Percentiles rank a stretch among this genome's conserved stretches.
Evolutionary conservation across 2,888 invertebrate species (phyloP).

Genomic region (Cistogaster globosa): DNA sequence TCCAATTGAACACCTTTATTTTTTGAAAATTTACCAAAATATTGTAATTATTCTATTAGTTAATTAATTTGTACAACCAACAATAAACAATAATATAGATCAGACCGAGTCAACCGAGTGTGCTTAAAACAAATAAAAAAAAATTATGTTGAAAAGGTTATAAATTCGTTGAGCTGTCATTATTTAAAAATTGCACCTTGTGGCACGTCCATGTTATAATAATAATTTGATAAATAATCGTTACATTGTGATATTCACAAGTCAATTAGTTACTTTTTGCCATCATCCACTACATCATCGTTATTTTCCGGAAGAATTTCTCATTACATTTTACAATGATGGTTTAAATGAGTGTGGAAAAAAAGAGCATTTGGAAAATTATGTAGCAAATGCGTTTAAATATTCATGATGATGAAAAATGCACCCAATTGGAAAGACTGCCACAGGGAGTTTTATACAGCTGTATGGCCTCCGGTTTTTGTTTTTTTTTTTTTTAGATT

Average conservation of each 20-base stretch:
- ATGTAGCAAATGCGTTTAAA: conserved; percentile 44
- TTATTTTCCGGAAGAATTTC: conserved; percentile 39
- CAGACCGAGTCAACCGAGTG: neutral
- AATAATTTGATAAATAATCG: conserved; percentile 62
- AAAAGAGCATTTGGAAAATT: conserved; percentile 28
- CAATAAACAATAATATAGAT: conserved; percentile 19
- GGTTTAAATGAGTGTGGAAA: neutral
- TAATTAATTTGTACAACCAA: conserved; percentile 74
- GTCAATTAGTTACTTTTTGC: conserved; percentile 61
- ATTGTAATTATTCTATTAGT: conserved; percentile 79
- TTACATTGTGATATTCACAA: conserved; percentile 57
- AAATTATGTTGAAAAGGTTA: conserved; percentile 1
- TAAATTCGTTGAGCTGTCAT: conserved; percentile 1
- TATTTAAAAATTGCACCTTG: conserved; percentile 33
- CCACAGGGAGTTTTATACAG: conserved; percentile 3
- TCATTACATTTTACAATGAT: conserved; percentile 35
- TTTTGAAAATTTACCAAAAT: conserved; percentile 56
- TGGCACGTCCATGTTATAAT: conserved; percentile 42
- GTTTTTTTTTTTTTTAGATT: neutral
- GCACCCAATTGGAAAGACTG: conserved; percentile 36
- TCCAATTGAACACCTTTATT: neutral
- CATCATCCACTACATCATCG: conserved; percentile 1
- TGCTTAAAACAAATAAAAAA: neutral
- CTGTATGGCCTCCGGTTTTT: conserved; percentile 20
- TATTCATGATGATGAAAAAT: conserved; percentile 31